Evolutionary conservation across 2,113 vertebrate genomes (phyloP), one percentile per base, ranked within the genome.

Genomic region (Anoura caudifer): DNA sequence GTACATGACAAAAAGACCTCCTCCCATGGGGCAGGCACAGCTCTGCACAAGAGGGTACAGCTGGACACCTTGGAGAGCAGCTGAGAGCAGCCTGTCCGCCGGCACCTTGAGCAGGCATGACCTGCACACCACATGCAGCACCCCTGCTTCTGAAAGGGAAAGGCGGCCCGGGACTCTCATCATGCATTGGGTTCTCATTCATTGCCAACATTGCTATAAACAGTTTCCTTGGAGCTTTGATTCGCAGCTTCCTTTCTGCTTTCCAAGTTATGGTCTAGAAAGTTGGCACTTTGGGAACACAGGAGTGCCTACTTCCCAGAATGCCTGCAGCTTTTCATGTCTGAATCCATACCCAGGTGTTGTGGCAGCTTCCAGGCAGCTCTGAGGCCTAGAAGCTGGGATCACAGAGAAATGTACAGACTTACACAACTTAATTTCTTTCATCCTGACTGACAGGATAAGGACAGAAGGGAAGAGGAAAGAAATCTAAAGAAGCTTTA

Each of bases 371-470:
- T 50, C 70, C 84, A 59, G 61, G 43, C 19, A 85, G 83, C 69
- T 88, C 43, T 16, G 14, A 61, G 76, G 10, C 94, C 79, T 26
- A 22, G 33, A 31, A 91, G 87, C 65, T 26, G 59, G 91, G 50
- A 94, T 91, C 79, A 61, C 43, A 38, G 83, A 72, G 67, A 88
- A 47, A 80, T 14, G 61, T 7, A 67, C 26, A 87, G 89, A 70
- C 83, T 94, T 56, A 59, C 47, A 80, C 73, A 38, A 83, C 86
- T 91, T 94, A 95, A 83, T 95, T 97, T 97, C 79, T 80, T 91
- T 89, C 87, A 95, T 96, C 95, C 91, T 96, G 95, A 96, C 93
- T 98, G 97, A 96, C 82, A 93, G 93, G 79, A 84, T 93, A 94
- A 95, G 93, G 84, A 80, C 89, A 87, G 92, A 80, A 77, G 86